A percentile compares a stretch with the other conserved stretches of the same genome.
Conservation (phyloP, 1,140 invertebrate genomes). For the Drosophila parabipectinata region DNA sequence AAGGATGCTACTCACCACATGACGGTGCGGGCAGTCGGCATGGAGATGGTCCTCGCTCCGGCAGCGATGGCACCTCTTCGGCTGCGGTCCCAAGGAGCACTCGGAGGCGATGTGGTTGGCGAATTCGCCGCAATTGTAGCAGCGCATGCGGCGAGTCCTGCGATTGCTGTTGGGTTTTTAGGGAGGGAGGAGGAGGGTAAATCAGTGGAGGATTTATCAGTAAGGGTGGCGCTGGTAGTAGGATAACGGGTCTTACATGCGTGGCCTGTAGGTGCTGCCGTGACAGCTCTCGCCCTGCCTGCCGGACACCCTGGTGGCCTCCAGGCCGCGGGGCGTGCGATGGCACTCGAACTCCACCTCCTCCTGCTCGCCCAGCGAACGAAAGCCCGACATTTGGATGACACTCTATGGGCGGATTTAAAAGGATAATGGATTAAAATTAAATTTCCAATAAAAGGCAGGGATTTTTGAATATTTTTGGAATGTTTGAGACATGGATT, state of each 20-base stretch:
- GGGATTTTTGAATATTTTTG: no score
- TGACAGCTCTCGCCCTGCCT: conserved; percentile 90
- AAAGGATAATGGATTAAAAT: background rate
- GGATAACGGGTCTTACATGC: conserved; percentile 58
- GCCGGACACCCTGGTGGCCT: conserved; percentile 92
- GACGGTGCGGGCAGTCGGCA: conserved; percentile 90
- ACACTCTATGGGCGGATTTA: conserved; percentile 88
- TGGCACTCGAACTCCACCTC: conserved; percentile 94
- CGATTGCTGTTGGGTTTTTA: conserved; percentile 67
- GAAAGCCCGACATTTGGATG: conserved; percentile 94
- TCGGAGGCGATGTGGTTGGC: conserved; percentile 95
- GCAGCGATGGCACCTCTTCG: conserved; percentile 95
- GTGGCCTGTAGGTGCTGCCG: conserved; percentile 90
- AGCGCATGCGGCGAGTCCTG: conserved; percentile 94
- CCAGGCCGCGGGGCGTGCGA: conserved; percentile 92
- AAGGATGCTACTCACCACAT: conserved; percentile 50
- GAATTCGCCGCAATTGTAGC: conserved; percentile 96
- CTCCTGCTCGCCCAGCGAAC: conserved; percentile 93
- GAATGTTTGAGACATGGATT: no score
- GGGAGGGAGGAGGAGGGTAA: conserved; percentile 83
- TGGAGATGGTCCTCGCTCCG: conserved; percentile 94
- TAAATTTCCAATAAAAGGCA: no score
- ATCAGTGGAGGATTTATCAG: background rate
- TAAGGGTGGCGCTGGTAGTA: background rate
- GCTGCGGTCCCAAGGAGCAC: conserved; percentile 92